These are phyloP conservation scores for Drosophila quinaria DNA, from an alignment of 2,888 invertebrate genomes.

Conservation along the genomic window DNA sequence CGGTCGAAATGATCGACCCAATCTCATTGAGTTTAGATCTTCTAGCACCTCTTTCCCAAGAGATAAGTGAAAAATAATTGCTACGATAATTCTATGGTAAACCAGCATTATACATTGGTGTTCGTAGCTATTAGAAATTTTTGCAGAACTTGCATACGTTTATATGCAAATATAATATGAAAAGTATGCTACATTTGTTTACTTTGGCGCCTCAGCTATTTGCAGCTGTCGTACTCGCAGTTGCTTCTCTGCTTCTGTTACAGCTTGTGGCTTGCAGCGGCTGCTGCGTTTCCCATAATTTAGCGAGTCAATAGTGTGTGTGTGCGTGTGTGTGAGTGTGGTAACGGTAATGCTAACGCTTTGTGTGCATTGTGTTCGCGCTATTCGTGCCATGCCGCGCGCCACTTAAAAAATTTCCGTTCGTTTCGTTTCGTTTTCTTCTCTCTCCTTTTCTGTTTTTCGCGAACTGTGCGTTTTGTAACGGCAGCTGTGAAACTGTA, in stretches of 20 bases:
- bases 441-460: conserved; percentile 32
- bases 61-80: too few species aligned
- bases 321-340: conserved; percentile 23
- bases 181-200: conserved; percentile 49
- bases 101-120: neutral
- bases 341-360: conserved; percentile 55
- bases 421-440: conserved; percentile 46
- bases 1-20: too few species aligned
- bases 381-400: conserved; percentile 67
- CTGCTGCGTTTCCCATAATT: conserved; percentile 65
- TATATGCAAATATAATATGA: conserved; percentile 23
- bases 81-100: neutral
- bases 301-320: conserved; percentile 21
- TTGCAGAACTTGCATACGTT: neutral
- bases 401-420: conserved; percentile 72
- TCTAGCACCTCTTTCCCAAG: neutral
- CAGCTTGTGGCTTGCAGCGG: conserved; percentile 30
- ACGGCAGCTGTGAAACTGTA: conserved; percentile 21
- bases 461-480: conserved; percentile 25
- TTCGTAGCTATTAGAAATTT: conserved; percentile 4
- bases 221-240: neutral
- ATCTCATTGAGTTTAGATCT: too few species aligned
- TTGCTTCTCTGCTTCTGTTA: neutral
- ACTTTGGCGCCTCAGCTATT: conserved; percentile 6
- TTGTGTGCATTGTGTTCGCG: conserved; percentile 69